phyloP scores from a whole-genome alignment of 2,797 vertebrate genomes.

The Selene dorsalis region DNA sequence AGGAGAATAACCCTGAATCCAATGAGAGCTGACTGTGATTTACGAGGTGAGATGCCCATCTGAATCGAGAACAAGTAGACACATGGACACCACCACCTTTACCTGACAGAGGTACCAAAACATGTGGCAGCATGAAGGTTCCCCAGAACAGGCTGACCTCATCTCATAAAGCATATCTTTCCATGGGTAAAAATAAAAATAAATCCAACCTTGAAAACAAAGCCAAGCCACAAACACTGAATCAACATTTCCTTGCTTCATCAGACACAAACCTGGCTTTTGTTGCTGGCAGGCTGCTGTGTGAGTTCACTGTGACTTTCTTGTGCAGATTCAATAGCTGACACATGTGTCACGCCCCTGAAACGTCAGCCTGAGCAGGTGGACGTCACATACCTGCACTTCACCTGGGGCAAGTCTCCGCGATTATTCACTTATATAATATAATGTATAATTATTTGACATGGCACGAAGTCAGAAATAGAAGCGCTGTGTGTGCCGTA shows the following conservation, averaged over 20 bases:
- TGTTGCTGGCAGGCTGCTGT: constrained; percentile 1
- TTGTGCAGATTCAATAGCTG: constrained; percentile 34
- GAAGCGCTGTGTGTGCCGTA: not conserved
- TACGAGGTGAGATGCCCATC: not conserved
- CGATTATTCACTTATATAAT: not conserved
- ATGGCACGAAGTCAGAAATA: no score
- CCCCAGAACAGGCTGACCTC: constrained; percentile 17
- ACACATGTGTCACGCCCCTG: constrained; percentile 55
- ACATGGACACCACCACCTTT: constrained; percentile 24
- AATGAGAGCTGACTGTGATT: not conserved
- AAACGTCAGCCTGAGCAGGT: constrained; percentile 35
- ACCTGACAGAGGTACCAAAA: constrained; percentile 56
- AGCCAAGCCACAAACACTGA: constrained; percentile 14
- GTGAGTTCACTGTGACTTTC: constrained; percentile 23
- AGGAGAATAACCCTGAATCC: constrained; percentile 1
- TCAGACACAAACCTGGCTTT: not conserved
- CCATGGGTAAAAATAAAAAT: not conserved
- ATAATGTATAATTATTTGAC: no score
- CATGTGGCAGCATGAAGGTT: constrained; percentile 16
- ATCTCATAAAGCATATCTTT: constrained; percentile 44
- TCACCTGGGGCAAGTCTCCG: not conserved
- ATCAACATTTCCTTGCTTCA: not conserved
- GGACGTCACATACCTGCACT: constrained; percentile 16
- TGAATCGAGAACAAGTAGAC: not conserved
- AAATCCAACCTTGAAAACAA: constrained; percentile 19